Base-by-base conservation (phyloP, 2,888 invertebrate species). In the Sinhomidia bicolor region DNA sequence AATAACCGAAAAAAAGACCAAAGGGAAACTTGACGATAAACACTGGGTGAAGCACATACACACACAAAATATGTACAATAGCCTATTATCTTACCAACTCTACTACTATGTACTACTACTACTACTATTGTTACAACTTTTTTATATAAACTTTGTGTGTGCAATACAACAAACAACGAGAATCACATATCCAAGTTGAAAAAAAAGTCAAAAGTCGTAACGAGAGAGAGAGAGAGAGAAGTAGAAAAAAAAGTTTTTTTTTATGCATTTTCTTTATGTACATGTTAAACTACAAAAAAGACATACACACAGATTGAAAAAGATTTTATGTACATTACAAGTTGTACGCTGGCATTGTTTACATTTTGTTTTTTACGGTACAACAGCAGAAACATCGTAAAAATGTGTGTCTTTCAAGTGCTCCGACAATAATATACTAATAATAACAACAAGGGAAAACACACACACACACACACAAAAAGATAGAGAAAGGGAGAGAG, bases 341-440 rank as follows among this genome's bases (percentile, higher is more conserved):
- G 47, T 44, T 74, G 74, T 74, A 60, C 26, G 1, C 26, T 44
- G n/a, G 6, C 20, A 71, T 44, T 74, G 74, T 74, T 74, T 74
- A 74, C 74, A 74, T 74, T 74, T 47, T 26, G 23, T 44, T 44
- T 26, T 71, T 74, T 47, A 47, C 47, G 44, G 44, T 47, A 44
- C 1, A n/a, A 44, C 71, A 71, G 5, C 36, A 60, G 23, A 5
- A 74, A 3, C 20, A n/a, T 74, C 74, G 74, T 47, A 47, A 60
- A 74, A 68, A 74, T n/a, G 51, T 74, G 74, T 74, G 74, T 74
- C 74, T 74, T 74, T 74, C 79, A 79, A 79, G 79, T 79, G 60
- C 41, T 60, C 79, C 79, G 79, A 79, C 60, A 57, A 79, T 60
- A 60, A 51, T 57, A 54, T 78, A 47, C 20, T 76, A 76, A 32